Evolutionary conservation across 2,888 invertebrate species (phyloP).

Genomic region (Nephrotoma guestfalica): DNA sequence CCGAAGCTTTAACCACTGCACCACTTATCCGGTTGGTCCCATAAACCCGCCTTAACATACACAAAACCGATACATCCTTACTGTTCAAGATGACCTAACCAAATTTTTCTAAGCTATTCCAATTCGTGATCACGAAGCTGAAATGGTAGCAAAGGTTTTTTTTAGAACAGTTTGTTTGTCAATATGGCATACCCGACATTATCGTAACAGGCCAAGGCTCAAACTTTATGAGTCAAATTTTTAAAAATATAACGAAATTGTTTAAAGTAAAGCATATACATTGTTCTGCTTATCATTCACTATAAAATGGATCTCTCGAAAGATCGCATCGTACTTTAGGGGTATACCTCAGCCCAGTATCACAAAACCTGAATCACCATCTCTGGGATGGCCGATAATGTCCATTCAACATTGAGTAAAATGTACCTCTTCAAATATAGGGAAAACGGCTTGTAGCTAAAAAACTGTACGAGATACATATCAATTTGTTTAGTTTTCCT

Average conservation of each 20-base stretch:
- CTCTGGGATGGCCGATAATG: no score
- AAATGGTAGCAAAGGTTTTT: slow-evolving; percentile 18
- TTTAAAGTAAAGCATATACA: no score
- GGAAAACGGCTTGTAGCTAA: no score
- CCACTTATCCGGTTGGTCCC: no score
- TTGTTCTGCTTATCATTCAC: slow-evolving; percentile 19
- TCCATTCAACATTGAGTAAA: slow-evolving; percentile 19
- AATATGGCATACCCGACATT: background rate
- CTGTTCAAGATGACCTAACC: slow-evolving; percentile 21
- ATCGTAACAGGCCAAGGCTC: background rate
- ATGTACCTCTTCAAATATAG: slow-evolving; percentile 15
- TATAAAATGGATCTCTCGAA: slow-evolving; percentile 20
- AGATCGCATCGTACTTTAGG: slow-evolving; percentile 19
- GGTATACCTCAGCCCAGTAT: slow-evolving; percentile 20
- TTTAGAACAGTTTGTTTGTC: no score
- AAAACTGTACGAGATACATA: no score
- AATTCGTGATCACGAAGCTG: slow-evolving; percentile 19
- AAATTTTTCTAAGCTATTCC: slow-evolving; percentile 22
- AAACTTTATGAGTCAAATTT: no score
- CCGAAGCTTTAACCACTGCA: no score
- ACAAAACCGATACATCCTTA: slow-evolving; percentile 23
- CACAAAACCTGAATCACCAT: no score
- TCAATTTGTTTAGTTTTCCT: no score
- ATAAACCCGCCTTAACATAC: slow-evolving; percentile 17
- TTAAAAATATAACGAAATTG: no score